Evolutionary conservation across 2,888 invertebrate genomes (phyloP), one percentile per base, ranked within the genome.

Genomic region (Hirtodrosophila duncani): DNA sequence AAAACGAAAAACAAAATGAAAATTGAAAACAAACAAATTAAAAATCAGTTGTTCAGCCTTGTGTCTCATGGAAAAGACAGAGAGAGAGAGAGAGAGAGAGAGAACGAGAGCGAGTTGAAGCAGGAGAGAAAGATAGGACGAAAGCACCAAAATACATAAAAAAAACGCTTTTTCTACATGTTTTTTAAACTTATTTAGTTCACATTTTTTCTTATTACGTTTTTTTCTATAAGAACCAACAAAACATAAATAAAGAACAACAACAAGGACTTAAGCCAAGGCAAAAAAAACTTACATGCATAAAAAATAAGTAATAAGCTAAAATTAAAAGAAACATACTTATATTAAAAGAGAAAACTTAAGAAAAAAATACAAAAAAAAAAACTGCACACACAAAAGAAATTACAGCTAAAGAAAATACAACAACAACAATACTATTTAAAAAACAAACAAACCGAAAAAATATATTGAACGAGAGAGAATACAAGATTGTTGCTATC

Each of bases 401-500:
- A 20, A 20, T 5, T 20, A 20, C 20, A 20, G 7, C 20, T 20
- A 20, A 20, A 20, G 4, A 20, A 20, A 20, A 20, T 20, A 68
- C 67, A 74, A 68, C 65, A 66, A 74, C 80, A 72, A 64, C 62
- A 63, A 36, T 66, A 71, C 70, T 78, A 71, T 69, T 74, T 78
- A 65, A 70, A 68, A 63, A 57, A 64, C 52, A 67, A 75, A 60
- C 65, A 63, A 72, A 64, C 61, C 77, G 63, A 72, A 80, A 77
- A 70, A 70, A 64, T 74, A 81, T 81, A 70, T 78, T n/a, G 81
- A 75, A 71, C 79, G 83, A 82, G 85, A 84, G 85, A 85, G 85
- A 85, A 82, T 83, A 84, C 81, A 85, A 83, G 84, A 85, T 84
- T 84, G 85, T 85, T 83, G 83, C 84, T 83, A 83, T 67, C 29